Evolutionary conservation across 2,888 invertebrate species (phyloP).

Genomic region (Physocephala rufipes): DNA sequence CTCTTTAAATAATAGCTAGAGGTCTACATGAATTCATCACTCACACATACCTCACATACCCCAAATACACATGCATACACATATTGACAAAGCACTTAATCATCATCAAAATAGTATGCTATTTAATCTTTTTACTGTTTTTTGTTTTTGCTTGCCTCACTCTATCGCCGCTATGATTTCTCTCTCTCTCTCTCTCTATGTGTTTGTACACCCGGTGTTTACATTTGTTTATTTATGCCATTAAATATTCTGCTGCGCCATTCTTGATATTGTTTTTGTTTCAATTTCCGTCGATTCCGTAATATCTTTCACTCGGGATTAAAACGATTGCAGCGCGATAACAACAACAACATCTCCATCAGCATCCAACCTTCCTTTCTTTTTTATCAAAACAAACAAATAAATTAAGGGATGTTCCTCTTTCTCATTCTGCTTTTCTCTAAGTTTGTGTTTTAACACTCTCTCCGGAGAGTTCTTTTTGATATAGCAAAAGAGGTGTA

Average conservation of each 20-base stretch:
- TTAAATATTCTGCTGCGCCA: conserved; percentile 35
- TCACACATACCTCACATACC: no score
- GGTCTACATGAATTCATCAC: no score
- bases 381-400: conserved; percentile 11
- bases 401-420: no score
- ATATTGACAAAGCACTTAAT: neutral
- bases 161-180: conserved; percentile 5
- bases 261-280: conserved; percentile 38
- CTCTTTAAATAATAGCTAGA: no score
- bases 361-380: conserved; percentile 19
- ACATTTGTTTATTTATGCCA: conserved; percentile 40
- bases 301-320: neutral
- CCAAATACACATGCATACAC: no score
- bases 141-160: conserved; percentile 14
- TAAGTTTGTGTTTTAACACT: no score
- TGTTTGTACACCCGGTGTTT: conserved; percentile 14
- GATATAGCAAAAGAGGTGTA: no score
- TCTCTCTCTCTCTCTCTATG: conserved; percentile 16
- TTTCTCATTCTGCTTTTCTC: no score
- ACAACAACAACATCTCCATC: conserved; percentile 18
- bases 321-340: neutral
- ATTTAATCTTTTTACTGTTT: no score
- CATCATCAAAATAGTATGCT: no score
- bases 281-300: conserved; percentile 38
- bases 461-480: no score